phyloP scores from a whole-genome alignment of 2,113 vertebrate species.

The Rattus rattus region DNA sequence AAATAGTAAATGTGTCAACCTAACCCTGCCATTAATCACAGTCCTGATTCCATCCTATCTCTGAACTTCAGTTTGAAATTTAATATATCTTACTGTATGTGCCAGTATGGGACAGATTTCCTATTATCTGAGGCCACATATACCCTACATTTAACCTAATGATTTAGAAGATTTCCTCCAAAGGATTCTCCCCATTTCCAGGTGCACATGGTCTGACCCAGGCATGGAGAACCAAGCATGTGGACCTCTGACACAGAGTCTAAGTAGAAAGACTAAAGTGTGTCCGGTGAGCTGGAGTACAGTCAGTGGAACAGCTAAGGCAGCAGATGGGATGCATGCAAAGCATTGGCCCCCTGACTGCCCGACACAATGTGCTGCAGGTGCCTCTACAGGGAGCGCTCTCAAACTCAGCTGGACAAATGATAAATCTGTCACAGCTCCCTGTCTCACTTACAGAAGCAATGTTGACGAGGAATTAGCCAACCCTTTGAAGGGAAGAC shows the following conservation, averaged over 20 bases:
- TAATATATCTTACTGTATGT: not conserved
- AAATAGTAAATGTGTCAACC: not conserved
- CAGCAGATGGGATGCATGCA: constrained; percentile 67
- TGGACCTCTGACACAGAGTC: constrained; percentile 21
- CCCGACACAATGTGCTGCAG: constrained; percentile 56
- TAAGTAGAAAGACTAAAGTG: not conserved
- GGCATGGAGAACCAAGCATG: not conserved
- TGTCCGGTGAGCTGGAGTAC: not conserved
- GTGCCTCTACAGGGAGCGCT: constrained; percentile 54
- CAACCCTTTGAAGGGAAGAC: not conserved
- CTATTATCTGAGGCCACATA: not conserved
- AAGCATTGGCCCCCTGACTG: constrained; percentile 72
- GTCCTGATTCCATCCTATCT: not conserved
- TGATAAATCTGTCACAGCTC: constrained; percentile 64
- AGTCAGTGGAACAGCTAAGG: constrained; percentile 54
- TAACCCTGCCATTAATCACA: not conserved
- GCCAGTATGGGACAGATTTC: not conserved
- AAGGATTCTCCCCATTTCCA: constrained; percentile 4
- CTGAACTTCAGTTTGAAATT: not conserved
- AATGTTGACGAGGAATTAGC: constrained; percentile 38
- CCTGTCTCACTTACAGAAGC: constrained; percentile 40
- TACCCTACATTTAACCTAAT: not conserved
- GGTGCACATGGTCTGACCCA: not conserved
- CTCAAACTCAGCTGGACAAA: constrained; percentile 68
- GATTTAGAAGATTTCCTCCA: not conserved